Evolutionary conservation across 2,888 invertebrate genomes (phyloP).

Genomic region (Sepioteuthis lessoniana): DNA sequence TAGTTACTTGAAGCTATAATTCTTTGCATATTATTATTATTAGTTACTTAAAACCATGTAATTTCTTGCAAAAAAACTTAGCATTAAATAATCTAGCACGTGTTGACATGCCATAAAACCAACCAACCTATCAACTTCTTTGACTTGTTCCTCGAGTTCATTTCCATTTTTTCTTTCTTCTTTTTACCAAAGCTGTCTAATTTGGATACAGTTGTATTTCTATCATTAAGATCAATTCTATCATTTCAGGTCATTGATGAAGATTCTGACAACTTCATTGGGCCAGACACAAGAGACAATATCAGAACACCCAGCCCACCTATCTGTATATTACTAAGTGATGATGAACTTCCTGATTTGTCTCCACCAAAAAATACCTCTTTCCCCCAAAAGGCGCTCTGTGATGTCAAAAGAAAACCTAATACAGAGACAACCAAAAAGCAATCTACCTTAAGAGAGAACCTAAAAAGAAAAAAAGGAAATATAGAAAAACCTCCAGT

Average conservation of each 20-base stretch:
- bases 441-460: neutral
- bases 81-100: too few species aligned
- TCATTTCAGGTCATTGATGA: neutral
- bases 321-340: neutral
- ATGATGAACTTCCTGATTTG: neutral
- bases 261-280: neutral
- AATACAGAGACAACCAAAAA: neutral
- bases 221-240: too few species aligned
- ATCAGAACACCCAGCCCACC: neutral
- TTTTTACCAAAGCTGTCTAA: too few species aligned
- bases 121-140: too few species aligned
- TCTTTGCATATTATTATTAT: too few species aligned
- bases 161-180: too few species aligned
- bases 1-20: too few species aligned
- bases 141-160: too few species aligned
- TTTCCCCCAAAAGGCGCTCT: neutral
- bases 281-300: neutral
- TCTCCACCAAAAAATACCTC: neutral
- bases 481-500: neutral
- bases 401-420: neutral
- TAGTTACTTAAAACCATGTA: too few species aligned
- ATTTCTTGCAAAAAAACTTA: too few species aligned
- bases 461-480: neutral
- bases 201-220: too few species aligned
- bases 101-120: too few species aligned